Conservation (phyloP, 2,797 vertebrate species). For the Periparus ater region DNA sequence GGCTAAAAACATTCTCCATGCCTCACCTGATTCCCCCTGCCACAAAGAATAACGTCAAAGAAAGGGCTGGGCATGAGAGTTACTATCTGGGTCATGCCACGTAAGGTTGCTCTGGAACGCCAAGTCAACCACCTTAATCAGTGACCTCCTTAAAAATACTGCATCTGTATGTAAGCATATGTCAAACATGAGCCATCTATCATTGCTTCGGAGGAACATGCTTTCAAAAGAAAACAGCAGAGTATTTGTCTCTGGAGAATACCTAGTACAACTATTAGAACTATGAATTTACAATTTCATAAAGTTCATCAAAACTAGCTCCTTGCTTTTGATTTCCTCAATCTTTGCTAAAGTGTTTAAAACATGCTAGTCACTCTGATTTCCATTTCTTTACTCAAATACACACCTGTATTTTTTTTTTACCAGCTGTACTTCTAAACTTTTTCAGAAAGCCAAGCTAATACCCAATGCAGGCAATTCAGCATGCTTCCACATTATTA, state of each 20-base stretch:
- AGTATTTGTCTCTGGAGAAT: not conserved
- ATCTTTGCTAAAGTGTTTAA: not conserved
- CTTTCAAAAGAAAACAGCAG: not conserved
- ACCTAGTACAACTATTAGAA: not conserved
- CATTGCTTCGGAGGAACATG: not conserved
- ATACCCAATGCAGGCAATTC: not conserved
- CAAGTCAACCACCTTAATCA: not conserved
- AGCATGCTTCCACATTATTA: not conserved
- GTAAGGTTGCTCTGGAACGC: not conserved
- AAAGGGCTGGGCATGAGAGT: not conserved
- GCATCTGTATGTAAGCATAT: not conserved
- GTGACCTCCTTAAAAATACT: not conserved
- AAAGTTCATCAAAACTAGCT: not conserved
- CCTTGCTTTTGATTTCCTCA: not conserved
- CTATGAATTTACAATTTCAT: not conserved
- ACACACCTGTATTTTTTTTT: not conserved
- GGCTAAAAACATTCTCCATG: not conserved
- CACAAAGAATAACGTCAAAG: not conserved
- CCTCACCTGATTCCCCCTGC: slow-evolving; percentile 1
- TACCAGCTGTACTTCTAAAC: not conserved
- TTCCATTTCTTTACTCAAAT: not conserved
- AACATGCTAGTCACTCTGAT: not conserved
- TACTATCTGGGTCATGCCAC: not conserved
- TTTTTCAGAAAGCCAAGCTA: not conserved
- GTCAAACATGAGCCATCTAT: not conserved